Conservation (phyloP, 2,797 vertebrate genomes). For the Otolemur crassicaudatus region DNA sequence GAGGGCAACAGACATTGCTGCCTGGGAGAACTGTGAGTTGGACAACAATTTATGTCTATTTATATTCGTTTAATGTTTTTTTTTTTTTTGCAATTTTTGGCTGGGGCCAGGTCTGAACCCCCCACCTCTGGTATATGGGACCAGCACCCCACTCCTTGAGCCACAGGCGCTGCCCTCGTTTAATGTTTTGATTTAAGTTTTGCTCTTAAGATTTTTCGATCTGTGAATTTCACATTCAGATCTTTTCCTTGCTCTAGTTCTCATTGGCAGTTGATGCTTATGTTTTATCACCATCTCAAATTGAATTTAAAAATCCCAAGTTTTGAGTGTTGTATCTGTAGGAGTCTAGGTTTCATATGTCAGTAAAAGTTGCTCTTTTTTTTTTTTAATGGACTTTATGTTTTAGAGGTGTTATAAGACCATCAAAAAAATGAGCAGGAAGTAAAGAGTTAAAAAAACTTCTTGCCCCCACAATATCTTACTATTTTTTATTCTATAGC, state of each 20-base stretch:
- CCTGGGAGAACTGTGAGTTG: background rate
- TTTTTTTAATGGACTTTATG: background rate
- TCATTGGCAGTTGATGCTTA: background rate
- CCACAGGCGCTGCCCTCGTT: background rate
- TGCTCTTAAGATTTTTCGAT: background rate
- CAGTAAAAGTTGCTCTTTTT: conserved; percentile 13
- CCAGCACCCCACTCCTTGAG: too few species aligned
- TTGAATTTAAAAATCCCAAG: background rate
- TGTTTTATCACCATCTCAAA: conserved; percentile 3
- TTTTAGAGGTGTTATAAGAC: conserved; percentile 7
- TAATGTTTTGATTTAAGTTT: conserved; percentile 31
- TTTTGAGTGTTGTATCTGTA: background rate
- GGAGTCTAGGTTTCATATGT: conserved; percentile 10
- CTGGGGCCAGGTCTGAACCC: too few species aligned
- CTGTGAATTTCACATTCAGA: background rate
- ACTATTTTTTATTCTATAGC: conserved; percentile 10
- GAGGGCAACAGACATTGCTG: background rate
- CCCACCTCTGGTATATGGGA: too few species aligned
- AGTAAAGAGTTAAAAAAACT: background rate
- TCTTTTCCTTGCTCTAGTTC: background rate
- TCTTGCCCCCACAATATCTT: background rate
- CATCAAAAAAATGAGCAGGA: background rate
- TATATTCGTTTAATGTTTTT: background rate
- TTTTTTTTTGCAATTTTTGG: too few species aligned
- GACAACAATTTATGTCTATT: background rate